Evolutionary conservation across 2,113 vertebrate genomes (phyloP).

Genomic region (Notiomystis cincta): DNA sequence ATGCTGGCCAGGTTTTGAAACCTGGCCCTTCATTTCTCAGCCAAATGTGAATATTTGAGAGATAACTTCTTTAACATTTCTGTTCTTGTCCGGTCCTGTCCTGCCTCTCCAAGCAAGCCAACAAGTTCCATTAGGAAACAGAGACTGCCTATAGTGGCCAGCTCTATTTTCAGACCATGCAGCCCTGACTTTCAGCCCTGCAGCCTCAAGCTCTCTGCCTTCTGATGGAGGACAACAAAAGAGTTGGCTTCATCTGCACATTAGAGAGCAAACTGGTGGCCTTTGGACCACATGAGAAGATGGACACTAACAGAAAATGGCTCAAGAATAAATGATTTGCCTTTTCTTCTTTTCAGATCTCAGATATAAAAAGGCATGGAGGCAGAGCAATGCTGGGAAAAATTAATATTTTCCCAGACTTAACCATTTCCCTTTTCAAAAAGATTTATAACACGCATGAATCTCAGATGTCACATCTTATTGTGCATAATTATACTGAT

Average conservation of each 20-base stretch:
- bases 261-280: background rate
- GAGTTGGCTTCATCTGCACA: background rate
- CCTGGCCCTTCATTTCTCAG: background rate
- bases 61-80: background rate
- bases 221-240: constrained; percentile 1
- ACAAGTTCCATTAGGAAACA: background rate
- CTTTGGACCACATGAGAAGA: background rate
- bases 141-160: background rate
- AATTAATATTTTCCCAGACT: constrained; percentile 56
- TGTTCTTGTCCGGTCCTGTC: background rate
- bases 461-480: constrained; percentile 67
- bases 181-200: background rate
- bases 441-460: constrained; percentile 56
- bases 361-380: background rate
- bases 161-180: background rate
- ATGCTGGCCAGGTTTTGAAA: constrained; percentile 16
- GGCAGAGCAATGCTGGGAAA: constrained; percentile 13
- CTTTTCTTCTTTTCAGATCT: background rate
- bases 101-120: background rate
- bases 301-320: background rate
- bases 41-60: constrained; percentile 25
- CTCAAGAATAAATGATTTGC: background rate
- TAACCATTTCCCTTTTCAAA: constrained; percentile 48
- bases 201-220: background rate
- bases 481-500: constrained; percentile 64